phyloP scores from a whole-genome alignment of 1,140 invertebrate genomes.

The Brachionus rubens region DNA sequence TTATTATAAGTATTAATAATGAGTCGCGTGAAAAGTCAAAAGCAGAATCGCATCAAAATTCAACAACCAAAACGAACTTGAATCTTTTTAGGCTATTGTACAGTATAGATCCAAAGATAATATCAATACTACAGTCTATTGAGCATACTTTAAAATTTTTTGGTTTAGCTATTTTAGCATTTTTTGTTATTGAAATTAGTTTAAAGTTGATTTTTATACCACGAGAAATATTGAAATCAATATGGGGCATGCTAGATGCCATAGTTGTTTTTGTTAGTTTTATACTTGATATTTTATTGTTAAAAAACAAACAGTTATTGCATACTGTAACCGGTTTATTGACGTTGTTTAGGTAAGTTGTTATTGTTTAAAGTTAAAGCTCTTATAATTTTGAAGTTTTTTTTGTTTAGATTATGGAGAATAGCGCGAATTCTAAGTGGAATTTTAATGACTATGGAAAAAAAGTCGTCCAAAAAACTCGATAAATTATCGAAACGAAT shows the following conservation, averaged over 20 bases:
- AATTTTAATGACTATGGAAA: slow-evolving; percentile 12
- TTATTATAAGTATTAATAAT: not conserved
- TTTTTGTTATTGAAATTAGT: slow-evolving; percentile 30
- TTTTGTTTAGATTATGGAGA: slow-evolving; percentile 12
- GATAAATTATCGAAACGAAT: not conserved
- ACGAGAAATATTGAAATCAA: not conserved
- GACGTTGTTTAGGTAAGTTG: slow-evolving; percentile 18
- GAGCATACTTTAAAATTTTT: not conserved
- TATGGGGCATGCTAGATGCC: not conserved
- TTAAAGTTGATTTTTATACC: slow-evolving; percentile 15
- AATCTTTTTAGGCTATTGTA: not conserved
- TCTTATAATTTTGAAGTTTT: not conserved
- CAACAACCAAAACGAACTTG: not conserved
- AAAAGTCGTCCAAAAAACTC: slow-evolving; percentile 17
- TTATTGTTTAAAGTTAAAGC: not conserved
- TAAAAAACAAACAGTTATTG: slow-evolving; percentile 19
- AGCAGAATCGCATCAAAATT: not conserved
- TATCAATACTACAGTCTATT: not conserved
- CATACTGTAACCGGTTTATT: slow-evolving; percentile 19
- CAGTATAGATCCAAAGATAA: not conserved
- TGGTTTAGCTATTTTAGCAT: not conserved
- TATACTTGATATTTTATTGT: slow-evolving; percentile 2
- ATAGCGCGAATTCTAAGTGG: slow-evolving; percentile 19
- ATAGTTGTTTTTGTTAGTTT: slow-evolving; percentile 37
- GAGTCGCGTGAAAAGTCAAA: not conserved